Base-by-base conservation (phyloP, 2,113 vertebrate genomes). In the Diadophis punctatus region DNA sequence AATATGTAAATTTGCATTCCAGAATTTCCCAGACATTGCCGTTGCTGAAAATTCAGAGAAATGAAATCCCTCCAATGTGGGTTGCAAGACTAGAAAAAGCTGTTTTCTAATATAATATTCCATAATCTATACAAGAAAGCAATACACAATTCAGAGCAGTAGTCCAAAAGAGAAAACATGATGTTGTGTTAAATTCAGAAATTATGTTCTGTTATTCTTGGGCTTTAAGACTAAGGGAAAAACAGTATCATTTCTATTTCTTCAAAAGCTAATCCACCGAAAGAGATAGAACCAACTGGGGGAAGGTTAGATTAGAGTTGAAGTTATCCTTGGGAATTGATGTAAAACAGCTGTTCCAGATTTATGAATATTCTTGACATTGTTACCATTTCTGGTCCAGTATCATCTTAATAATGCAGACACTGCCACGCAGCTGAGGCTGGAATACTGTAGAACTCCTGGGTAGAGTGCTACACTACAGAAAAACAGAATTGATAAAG, bases 401-500 rank as follows among this genome's bases (percentile, higher is more conserved):
- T 6, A 22, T 25, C 86, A 91, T 12, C 34, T 27, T 51, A 60
- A 84, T 49, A 55, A 48, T 39, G 18, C 3, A 22, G 16, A 22
- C 27, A 30, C 30, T 20, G 46, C 53, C 52, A 2, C 20, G 1
- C n/a, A 0, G 39, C n/a, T 86, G 3, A 34, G 74, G n/a, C 4
- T 8, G 9, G 90, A 90, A 23, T 52, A 7, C 0, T 43, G 25
- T 89, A 22, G 48, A 94, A 92, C 86, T 23, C 22, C 89, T 63
- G 58, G 88, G 12, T 46, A 58, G 91, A 95, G 43, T 92, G 53
- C 39, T 87, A 93, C 88, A 34, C 84, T 51, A 9, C 85, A 49
- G 92, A 88, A 89, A 91, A 91, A 43, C 53, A 86, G 80, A 92
- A 46, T 55, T 89, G 3, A 30, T 89, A 94, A 92, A n/a, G 90